A percentile compares a stretch with the other conserved stretches of the same genome.
Evolutionary conservation across 92 coral and sea anemone species (phyloP).

Genomic region (Bergia sp.): DNA sequence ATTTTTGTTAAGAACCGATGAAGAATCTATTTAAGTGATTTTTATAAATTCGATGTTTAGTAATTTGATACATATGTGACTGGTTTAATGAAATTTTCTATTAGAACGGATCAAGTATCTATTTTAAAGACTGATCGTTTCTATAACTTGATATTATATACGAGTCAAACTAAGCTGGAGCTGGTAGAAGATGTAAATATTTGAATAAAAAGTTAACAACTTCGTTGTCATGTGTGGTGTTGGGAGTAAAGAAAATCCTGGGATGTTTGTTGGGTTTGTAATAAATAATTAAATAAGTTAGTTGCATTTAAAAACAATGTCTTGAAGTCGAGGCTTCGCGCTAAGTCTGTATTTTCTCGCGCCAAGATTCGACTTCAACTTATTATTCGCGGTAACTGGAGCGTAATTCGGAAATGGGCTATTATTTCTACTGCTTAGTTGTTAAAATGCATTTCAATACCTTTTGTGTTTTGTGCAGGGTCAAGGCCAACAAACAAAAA

Average conservation of each 20-base stretch:
- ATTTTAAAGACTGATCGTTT: neutral
- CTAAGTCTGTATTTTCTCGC: too few relatives aligned
- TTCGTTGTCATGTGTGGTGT: neutral
- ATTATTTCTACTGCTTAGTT: too few relatives aligned
- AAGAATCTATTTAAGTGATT: neutral
- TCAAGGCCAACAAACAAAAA: too few relatives aligned
- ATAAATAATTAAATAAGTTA: neutral
- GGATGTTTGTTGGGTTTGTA: neutral
- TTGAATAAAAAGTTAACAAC: neutral
- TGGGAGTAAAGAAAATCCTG: neutral
- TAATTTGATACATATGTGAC: neutral
- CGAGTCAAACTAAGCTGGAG: neutral
- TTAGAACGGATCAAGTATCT: neutral
- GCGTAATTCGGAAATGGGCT: too few relatives aligned
- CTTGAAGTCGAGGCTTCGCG: too few relatives aligned
- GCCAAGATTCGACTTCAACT: too few relatives aligned
- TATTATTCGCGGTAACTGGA: too few relatives aligned
- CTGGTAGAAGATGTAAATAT: neutral
- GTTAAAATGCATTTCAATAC: too few relatives aligned
- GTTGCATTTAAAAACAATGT: too few relatives aligned
- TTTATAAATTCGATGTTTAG: too few relatives aligned
- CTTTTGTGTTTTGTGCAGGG: too few relatives aligned
- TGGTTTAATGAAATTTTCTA: neutral
- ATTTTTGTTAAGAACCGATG: neutral
- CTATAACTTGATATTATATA: neutral